Base-by-base conservation (phyloP, 1,140 invertebrate species). In the Leptoteleia sp. region DNA sequence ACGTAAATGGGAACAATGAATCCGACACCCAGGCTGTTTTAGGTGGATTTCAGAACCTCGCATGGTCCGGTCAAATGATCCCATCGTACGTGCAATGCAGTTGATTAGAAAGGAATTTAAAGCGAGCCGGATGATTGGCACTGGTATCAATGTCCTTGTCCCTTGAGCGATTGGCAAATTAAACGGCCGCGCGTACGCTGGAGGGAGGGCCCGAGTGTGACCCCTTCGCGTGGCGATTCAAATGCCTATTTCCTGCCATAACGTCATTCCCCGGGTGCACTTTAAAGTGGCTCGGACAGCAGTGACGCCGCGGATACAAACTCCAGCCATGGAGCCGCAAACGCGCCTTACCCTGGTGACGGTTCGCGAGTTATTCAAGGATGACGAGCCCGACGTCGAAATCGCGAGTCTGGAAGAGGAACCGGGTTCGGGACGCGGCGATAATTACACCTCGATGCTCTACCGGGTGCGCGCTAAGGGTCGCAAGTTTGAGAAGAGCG, bases 361-460 rank as follows among this genome's bases (percentile, higher is more conserved):
- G 43, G 81, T 90, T 11, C 84, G 87, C 15, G 82, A 90, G 55
- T 80, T 91, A 35, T 86, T 91, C 61, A 78, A 70, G 3, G 68
- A 83, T 33, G 85, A 91, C 12, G 89, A 90, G 43, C 83, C 87
- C 0, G 81, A 88, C 1, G 87, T 90, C 5, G 85, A 86, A 27
- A 85, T 91, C 13, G 62, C 40, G 6, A 81, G 55, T 45, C 71
- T 89, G 9, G 82, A 93, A 89, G 91, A 93, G 64, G 91, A 92
- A n/a, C 92, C 90, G 4, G 93, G 93, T 4, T 93, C 93, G 0
- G 93, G 92, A 55, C 89, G 93, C 29, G 93, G 93, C 4, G 93
- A 94, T 71, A 94, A 94, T 82, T 94, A 94, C 76, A 94, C 93
- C 0, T 93, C 93, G 6, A 93, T 93, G 90, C 83, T 94, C 0